Conservation (phyloP, 2,888 invertebrate genomes). For the Pyrgus malvae region DNA sequence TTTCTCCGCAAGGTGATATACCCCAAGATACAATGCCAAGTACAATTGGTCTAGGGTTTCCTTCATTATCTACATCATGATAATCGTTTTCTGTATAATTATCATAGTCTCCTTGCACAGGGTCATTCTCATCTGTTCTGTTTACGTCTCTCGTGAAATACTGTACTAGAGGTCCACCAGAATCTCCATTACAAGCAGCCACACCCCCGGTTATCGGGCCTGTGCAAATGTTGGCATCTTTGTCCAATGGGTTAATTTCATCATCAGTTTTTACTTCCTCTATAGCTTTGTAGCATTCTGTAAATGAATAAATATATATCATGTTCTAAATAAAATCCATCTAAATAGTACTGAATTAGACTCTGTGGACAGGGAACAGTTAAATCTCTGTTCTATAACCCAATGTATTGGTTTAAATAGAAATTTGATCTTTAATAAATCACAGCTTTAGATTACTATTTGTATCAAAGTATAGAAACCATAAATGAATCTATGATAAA, state of each 20-base stretch:
- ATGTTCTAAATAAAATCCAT: too few species aligned
- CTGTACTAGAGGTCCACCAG: constrained; percentile 77
- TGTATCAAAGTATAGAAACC: too few species aligned
- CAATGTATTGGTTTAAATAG: too few species aligned
- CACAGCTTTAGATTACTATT: too few species aligned
- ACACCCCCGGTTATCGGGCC: constrained; percentile 73
- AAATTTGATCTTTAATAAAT: too few species aligned
- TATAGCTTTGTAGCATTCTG: constrained; percentile 68
- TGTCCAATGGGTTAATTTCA: constrained; percentile 65
- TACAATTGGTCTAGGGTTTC: constrained; percentile 47
- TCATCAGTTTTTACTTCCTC: constrained; percentile 52
- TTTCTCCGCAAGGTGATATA: constrained; percentile 72
- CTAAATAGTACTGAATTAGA: too few species aligned
- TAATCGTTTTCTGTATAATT: constrained; percentile 21
- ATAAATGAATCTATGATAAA: too few species aligned
- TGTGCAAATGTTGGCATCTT: constrained; percentile 75
- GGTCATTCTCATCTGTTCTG: constrained; percentile 21
- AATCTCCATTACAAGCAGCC: constrained; percentile 81
- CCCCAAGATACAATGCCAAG: constrained; percentile 83
- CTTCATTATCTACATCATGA: constrained; percentile 24
- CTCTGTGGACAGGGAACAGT: too few species aligned
- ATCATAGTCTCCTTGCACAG: constrained; percentile 29
- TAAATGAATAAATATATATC: constrained; percentile 25
- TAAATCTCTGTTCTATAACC: too few species aligned
- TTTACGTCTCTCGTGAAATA: constrained; percentile 39